Evolutionary conservation across 1,140 invertebrate genomes (phyloP), one percentile per base, ranked within the genome.

Genomic region (Daktulosphaira vitifoliae): DNA sequence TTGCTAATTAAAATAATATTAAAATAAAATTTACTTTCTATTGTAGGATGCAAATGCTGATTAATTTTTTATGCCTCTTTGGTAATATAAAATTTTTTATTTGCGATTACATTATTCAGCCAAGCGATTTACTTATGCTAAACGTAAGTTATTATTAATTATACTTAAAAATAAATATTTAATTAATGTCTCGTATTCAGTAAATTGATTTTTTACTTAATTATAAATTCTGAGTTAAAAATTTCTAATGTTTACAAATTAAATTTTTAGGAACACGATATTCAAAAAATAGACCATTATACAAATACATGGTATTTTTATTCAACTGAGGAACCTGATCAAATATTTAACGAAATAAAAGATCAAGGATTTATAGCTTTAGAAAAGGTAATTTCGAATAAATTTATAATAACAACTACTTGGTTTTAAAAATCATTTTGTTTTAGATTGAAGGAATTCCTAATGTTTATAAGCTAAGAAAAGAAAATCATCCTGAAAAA

Each of bases 241-340:
- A 3, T 44, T 16, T 16, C 9, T 3, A 33, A 20, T 38, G n/a
- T 39, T 6, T 8, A 13, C n/a, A n/a, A n/a, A n/a, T n/a, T n/a
- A n/a, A n/a, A n/a, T 3, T 9, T 11, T 2, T 22, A 62, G 56
- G 20, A 62, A 3, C 56, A 62, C 8, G 42, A 39, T 7, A 16
- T 20, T 15, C 25, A 22, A 15, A 13, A 22, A 3, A 25, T 20
- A 16, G 18, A 48, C 8, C 11, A 62, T 13, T 62, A 48, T 20
- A 48, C 42, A 15, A 62, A 62, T 9, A 3, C 26, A n/a, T 62
- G 56, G 56, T 62, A 62, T 62, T 62, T 62, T 20, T 37, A 62
- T 62, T 18, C 26, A 1, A 29, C 23, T 3, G 25, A 33, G 2
- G 25, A 62, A 26, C 16, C 29, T 39, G 13, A 33, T 8, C 16